Percentiles rank a stretch among this genome's conserved stretches.
Evolutionary conservation across 2,797 vertebrate genomes (phyloP).

Genomic region (Spondyliosoma cantharus): DNA sequence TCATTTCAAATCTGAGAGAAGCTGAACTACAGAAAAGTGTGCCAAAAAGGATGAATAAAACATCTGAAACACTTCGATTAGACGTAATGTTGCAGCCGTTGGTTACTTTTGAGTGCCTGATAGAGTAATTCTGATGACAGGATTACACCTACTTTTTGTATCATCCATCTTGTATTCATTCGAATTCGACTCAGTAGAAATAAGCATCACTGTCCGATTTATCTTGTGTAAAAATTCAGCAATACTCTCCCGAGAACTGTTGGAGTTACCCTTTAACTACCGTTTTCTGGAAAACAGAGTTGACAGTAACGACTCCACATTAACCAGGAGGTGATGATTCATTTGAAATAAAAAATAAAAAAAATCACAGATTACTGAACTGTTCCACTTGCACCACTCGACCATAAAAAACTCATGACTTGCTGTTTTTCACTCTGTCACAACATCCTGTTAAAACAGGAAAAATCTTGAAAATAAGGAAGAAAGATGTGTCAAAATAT

Average conservation of each 20-base stretch:
- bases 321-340: neutral
- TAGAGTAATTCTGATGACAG: too few species aligned
- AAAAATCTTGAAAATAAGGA: conserved; percentile 21
- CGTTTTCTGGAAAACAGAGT: neutral
- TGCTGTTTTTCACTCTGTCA: neutral
- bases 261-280: neutral
- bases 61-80: neutral
- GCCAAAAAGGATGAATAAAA: neutral
- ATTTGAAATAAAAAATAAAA: neutral
- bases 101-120: too few species aligned
- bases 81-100: neutral
- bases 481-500: conserved; percentile 8
- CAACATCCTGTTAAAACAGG: conserved; percentile 23
- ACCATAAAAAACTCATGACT: conserved; percentile 14
- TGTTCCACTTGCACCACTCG: neutral
- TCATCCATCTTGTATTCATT: too few species aligned
- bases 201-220: too few species aligned
- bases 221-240: too few species aligned
- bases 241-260: too few species aligned
- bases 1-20: neutral
- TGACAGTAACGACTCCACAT: neutral
- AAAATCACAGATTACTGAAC: neutral
- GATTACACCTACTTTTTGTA: too few species aligned
- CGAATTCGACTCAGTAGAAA: too few species aligned
- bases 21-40: neutral